Evolutionary conservation across 2,113 vertebrate species (phyloP).

Genomic region (Protobothrops mucrosquamatus): DNA sequence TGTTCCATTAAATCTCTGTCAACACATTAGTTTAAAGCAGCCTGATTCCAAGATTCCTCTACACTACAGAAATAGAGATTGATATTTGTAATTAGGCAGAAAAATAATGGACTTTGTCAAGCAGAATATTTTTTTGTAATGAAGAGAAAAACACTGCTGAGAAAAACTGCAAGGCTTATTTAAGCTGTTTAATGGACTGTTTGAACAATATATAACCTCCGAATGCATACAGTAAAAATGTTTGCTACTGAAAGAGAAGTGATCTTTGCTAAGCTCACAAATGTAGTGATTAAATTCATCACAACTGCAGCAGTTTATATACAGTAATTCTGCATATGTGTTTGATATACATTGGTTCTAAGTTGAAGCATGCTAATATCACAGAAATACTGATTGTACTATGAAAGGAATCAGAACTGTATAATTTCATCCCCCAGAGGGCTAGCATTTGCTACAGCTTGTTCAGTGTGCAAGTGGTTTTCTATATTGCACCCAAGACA

Average conservation of each 20-base stretch:
- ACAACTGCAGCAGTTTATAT: neutral
- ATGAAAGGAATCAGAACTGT: neutral
- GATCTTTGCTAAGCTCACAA: neutral
- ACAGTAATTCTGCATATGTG: neutral
- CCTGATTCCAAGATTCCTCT: constrained; percentile 9
- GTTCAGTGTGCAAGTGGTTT: neutral
- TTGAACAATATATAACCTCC: neutral
- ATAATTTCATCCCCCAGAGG: neutral
- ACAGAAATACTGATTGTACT: neutral
- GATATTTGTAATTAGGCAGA: neutral
- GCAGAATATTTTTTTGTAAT: neutral
- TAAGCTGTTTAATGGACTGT: neutral
- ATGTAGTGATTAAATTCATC: neutral
- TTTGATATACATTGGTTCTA: neutral
- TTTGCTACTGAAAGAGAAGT: neutral
- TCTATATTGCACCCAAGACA: neutral
- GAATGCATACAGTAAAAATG: neutral
- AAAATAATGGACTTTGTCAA: constrained; percentile 3
- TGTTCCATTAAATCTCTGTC: constrained; percentile 6
- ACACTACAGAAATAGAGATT: constrained; percentile 24
- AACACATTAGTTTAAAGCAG: neutral
- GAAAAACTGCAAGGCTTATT: constrained; percentile 2
- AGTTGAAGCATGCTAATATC: neutral
- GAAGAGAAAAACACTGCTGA: constrained; percentile 13
- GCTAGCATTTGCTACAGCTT: neutral